These are phyloP conservation scores for Drosophila lutescens DNA, from an alignment of 2,888 invertebrate species.

Conservation along the genomic window DNA sequence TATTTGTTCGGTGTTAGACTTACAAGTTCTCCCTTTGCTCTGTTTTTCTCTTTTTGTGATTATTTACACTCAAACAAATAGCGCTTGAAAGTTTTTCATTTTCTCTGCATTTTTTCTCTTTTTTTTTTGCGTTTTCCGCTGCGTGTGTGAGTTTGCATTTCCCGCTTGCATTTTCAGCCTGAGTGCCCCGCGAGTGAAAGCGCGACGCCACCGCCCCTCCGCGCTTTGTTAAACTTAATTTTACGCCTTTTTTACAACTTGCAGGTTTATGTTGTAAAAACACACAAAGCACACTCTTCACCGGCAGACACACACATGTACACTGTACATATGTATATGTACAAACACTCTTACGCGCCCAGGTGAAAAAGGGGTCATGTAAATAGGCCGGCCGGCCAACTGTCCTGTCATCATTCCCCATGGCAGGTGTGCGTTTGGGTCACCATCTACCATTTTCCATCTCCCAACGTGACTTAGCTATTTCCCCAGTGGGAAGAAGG, in stretches of 20 bases:
- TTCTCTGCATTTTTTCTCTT: slow-evolving; percentile 10
- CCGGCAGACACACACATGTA: slow-evolving; percentile 9
- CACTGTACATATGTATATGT: no score
- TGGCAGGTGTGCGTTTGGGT: slow-evolving; percentile 34
- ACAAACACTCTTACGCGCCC: not conserved
- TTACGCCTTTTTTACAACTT: slow-evolving; percentile 79
- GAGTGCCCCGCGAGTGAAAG: slow-evolving; percentile 59
- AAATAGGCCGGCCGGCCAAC: slow-evolving; percentile 52
- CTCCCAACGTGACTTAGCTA: slow-evolving; percentile 53
- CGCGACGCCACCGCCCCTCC: slow-evolving; percentile 16
- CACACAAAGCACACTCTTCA: slow-evolving; percentile 40
- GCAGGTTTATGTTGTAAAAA: slow-evolving; percentile 71
- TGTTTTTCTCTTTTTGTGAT: slow-evolving; percentile 58
- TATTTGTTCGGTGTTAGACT: slow-evolving; percentile 37
- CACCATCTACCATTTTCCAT: slow-evolving; percentile 30
- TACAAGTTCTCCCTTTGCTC: slow-evolving; percentile 10
- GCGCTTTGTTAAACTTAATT: slow-evolving; percentile 76
- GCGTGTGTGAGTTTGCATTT: slow-evolving; percentile 71
- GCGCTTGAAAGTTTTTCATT: slow-evolving; percentile 69
- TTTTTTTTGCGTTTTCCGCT: slow-evolving; percentile 16
- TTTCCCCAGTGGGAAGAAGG: slow-evolving; percentile 17
- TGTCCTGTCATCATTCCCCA: slow-evolving; percentile 62
- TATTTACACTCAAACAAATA: slow-evolving; percentile 78
- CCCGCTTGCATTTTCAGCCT: slow-evolving; percentile 76
- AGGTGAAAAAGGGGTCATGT: slow-evolving; percentile 40